A percentile compares a stretch with the other conserved stretches of the same genome.
These are phyloP conservation scores for Dinoponera quadriceps DNA, from an alignment of 1,140 invertebrate species.

Conservation along the genomic window DNA sequence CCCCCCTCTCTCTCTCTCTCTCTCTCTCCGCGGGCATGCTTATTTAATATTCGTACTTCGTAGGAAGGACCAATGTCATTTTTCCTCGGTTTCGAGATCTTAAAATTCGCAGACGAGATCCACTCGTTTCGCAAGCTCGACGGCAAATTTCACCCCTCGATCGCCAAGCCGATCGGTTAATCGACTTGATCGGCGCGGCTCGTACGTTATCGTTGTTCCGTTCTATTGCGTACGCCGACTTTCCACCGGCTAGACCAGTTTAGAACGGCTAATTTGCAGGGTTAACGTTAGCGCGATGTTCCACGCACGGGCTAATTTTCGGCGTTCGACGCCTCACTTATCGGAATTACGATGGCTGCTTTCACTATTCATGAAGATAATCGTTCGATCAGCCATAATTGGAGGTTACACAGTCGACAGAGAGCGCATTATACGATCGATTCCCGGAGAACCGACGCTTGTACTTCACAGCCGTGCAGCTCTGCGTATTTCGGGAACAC, in stretches of 20 bases:
- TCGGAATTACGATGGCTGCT: constrained; percentile 27
- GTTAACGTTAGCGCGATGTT: constrained; percentile 6
- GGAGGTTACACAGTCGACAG: not conserved
- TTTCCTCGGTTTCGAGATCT: too few species aligned
- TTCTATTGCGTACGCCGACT: constrained; percentile 35
- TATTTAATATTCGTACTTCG: too few species aligned
- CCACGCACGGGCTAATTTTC: constrained; percentile 31
- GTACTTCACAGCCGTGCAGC: too few species aligned
- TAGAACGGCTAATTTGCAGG: constrained; percentile 47
- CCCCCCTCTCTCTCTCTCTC: not conserved
- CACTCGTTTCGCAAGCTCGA: not conserved
- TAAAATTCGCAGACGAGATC: too few species aligned
- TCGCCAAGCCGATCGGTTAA: not conserved
- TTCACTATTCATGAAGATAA: constrained; percentile 43
- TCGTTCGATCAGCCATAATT: constrained; percentile 34
- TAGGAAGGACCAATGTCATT: too few species aligned
- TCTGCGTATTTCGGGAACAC: too few species aligned
- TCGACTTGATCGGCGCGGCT: not conserved
- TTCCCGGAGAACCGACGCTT: not conserved
- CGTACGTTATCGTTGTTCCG: constrained; percentile 38
- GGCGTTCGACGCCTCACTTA: constrained; percentile 48
- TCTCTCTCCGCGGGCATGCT: too few species aligned
- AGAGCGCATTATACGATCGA: constrained; percentile 12
- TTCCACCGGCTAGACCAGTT: constrained; percentile 21
- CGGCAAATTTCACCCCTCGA: not conserved